phyloP scores from a whole-genome alignment of 2,113 vertebrate genomes.

The Dipodomys merriami region DNA sequence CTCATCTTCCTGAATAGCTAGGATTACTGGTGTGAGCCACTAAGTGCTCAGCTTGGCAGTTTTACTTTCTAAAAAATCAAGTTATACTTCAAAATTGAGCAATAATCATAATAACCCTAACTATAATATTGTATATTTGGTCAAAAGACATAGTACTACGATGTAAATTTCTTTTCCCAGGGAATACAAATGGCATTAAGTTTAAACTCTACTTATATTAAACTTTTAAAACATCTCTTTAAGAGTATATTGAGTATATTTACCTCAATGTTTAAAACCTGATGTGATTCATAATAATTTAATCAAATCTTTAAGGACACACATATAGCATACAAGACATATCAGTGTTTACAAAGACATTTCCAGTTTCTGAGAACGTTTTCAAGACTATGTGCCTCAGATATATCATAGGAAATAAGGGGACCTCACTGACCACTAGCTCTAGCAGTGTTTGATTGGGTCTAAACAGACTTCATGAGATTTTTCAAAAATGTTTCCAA shows the following conservation, averaged over 20 bases:
- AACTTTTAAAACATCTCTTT: not conserved
- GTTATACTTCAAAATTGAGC: not conserved
- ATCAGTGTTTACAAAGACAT: slow-evolving; percentile 45
- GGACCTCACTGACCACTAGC: slow-evolving; percentile 13
- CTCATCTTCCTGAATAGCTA: no score
- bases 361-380: slow-evolving; percentile 19
- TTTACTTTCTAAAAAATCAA: slow-evolving; percentile 43
- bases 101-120: not conserved
- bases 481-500: slow-evolving; percentile 47
- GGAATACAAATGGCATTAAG: not conserved
- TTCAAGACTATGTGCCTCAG: not conserved
- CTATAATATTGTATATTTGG: not conserved
- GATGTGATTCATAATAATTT: slow-evolving; percentile 54
- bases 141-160: slow-evolving; percentile 8
- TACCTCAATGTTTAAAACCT: slow-evolving; percentile 45
- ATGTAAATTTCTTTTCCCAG: not conserved
- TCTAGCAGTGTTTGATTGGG: not conserved
- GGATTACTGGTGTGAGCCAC: no score
- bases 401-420: slow-evolving; percentile 6
- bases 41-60: not conserved
- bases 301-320: slow-evolving; percentile 46
- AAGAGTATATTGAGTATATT: no score
- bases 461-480: slow-evolving; percentile 42
- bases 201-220: slow-evolving; percentile 16
- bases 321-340: not conserved